Evolutionary conservation across 2,797 vertebrate genomes (phyloP).

Genomic region (Galaxias olidus): DNA sequence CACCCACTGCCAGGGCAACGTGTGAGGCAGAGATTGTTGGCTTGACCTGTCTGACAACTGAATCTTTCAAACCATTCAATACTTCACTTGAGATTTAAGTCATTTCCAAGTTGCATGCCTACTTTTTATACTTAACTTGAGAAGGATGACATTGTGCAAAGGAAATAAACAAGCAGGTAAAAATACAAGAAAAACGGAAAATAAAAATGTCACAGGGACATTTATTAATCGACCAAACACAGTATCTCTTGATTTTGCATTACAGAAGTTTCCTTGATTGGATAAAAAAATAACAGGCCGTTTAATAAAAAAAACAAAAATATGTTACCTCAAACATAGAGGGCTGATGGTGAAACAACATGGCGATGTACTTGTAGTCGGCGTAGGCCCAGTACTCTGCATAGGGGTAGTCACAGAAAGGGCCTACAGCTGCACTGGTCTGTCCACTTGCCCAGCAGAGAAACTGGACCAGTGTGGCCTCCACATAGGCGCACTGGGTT

Average conservation of each 20-base stretch:
- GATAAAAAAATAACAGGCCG: not conserved
- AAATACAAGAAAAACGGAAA: not conserved
- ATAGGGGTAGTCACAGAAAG: constrained; percentile 76
- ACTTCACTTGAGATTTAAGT: no score
- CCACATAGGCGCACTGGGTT: constrained; percentile 83
- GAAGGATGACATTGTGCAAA: no score
- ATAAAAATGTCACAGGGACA: not conserved
- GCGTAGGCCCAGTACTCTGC: constrained; percentile 93
- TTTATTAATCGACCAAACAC: not conserved
- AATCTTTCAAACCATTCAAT: no score
- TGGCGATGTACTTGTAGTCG: constrained; percentile 93
- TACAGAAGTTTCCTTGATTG: not conserved
- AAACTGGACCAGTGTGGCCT: constrained; percentile 85
- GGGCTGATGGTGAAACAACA: constrained; percentile 82
- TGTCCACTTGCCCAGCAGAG: constrained; percentile 77
- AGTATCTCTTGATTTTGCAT: not conserved
- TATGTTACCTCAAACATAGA: constrained; percentile 85
- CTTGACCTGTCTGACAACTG: not conserved
- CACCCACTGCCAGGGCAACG: not conserved
- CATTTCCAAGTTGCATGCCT: no score
- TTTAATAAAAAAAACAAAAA: not conserved
- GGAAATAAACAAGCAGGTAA: no score
- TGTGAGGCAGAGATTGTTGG: not conserved
- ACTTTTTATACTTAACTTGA: no score
- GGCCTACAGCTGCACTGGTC: constrained; percentile 61